Percentiles rank a stretch among this genome's conserved stretches.
These are phyloP conservation scores for Calliphora vicina DNA, from an alignment of 1,140 invertebrate genomes.

Conservation along the genomic window DNA sequence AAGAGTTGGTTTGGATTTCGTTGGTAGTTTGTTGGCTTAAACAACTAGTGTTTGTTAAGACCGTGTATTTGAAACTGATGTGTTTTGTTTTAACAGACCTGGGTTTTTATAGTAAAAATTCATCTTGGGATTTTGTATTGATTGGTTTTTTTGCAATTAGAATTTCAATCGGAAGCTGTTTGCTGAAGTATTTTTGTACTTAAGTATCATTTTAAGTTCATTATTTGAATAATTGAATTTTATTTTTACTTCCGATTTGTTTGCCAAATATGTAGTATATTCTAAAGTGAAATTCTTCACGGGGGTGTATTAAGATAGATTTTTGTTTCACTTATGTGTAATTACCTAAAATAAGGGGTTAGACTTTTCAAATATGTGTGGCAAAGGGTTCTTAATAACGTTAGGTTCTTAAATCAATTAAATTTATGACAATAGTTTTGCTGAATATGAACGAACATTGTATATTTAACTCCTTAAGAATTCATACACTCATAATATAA, in stretches of 20 bases:
- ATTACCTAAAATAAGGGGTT: too few species aligned
- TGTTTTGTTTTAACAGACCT: not conserved
- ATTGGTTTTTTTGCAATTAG: not conserved
- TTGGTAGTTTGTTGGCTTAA: constrained; percentile 7
- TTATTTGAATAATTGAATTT: not conserved
- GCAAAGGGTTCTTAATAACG: too few species aligned
- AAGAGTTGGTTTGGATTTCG: not conserved
- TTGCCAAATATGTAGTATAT: not conserved
- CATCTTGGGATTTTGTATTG: not conserved
- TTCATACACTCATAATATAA: too few species aligned
- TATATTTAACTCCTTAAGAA: too few species aligned
- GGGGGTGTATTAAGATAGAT: not conserved
- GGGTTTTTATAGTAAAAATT: constrained; percentile 20
- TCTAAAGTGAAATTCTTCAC: not conserved
- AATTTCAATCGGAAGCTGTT: not conserved
- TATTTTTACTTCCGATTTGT: not conserved
- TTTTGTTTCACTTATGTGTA: too few species aligned
- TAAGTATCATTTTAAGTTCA: not conserved
- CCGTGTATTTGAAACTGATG: constrained; percentile 17
- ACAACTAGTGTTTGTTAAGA: constrained; percentile 21
- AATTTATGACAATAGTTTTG: too few species aligned
- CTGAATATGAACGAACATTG: too few species aligned
- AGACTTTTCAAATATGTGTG: too few species aligned
- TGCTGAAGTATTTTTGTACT: not conserved
- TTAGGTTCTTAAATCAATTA: too few species aligned